These are phyloP conservation scores for Pharmacophagus antenor DNA, from an alignment of 2,888 invertebrate genomes.

Conservation along the genomic window DNA sequence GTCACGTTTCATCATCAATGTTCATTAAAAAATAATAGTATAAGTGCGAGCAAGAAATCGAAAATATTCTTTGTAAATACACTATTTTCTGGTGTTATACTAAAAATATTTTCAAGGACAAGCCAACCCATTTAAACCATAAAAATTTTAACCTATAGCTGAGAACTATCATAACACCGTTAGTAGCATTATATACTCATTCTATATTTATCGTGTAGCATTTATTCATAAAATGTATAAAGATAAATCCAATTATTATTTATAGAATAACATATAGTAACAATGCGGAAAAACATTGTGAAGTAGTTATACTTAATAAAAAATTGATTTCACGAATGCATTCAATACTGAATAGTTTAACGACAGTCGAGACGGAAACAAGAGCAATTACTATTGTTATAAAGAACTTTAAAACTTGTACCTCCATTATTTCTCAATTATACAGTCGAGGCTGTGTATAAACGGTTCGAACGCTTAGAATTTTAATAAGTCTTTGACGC, in stretches of 20 bases:
- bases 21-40: too few species aligned
- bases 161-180: too few species aligned
- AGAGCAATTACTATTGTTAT: conserved; percentile 20
- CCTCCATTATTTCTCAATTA: conserved; percentile 22
- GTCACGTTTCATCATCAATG: too few species aligned
- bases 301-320: neutral
- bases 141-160: too few species aligned
- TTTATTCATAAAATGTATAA: neutral
- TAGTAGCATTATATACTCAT: too few species aligned
- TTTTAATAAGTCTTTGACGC: conserved; percentile 15
- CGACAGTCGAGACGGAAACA: conserved; percentile 14
- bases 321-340: conserved; percentile 1
- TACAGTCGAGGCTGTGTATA: conserved; percentile 13
- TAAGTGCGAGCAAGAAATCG: neutral
- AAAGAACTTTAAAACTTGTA: conserved; percentile 18
- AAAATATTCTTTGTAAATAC: neutral
- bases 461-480: conserved; percentile 3
- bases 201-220: too few species aligned
- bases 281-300: conserved; percentile 10
- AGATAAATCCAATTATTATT: neutral
- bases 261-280: conserved; percentile 1
- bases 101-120: neutral
- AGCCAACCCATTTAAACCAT: neutral
- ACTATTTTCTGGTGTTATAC: neutral
- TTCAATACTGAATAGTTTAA: conserved; percentile 2